Evolutionary conservation across 2,113 vertebrate species (phyloP), one percentile per base, ranked within the genome.

Genomic region (Pica pica): DNA sequence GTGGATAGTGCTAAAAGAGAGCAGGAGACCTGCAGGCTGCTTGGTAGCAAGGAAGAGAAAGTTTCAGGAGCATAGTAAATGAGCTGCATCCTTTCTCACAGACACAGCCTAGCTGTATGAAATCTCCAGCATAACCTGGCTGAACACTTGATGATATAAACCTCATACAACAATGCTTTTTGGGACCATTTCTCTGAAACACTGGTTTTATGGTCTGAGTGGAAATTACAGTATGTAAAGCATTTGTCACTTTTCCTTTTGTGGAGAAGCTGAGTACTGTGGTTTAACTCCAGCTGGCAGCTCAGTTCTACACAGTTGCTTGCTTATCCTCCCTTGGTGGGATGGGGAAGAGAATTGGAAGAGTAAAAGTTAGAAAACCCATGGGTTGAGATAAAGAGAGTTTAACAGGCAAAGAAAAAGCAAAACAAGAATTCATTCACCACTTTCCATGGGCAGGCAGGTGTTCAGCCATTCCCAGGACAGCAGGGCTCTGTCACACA

Each of bases 261-360:
- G 31, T 26, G 47, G 26, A 55, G 47, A 46, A 56, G 23, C 12
- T 28, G 37, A 81, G 19, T 8, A 19, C 8, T 0, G 0, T 30
- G 52, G 30, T 60, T 77, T 57, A 39, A 64, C 49, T 44, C 20
- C 42, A 69, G 69, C 27, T 0, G 0, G 35, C 55, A 44, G 28
- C 61, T 56, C 49, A 23, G 33, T 7, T 8, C 21, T 31, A 37
- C 9, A 4, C 0, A 4, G 26, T 19, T 31, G 4, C 39, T 87
- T 41, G 19, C 64, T 77, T 26, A 24, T n/a, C 35, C 39, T 57
- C 23, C 6, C 27, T 13, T 47, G 22, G 9, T 65, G 39, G 39
- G 9, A 60, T 22, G 9, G n/a, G 31, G 39, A 82, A 60, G 57
- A 53, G n/a, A 57, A 59, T 1, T n/a, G 22, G 33, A 57, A 52